Base-by-base conservation (phyloP, 2,888 invertebrate genomes). In the Aleiodes alternator region DNA sequence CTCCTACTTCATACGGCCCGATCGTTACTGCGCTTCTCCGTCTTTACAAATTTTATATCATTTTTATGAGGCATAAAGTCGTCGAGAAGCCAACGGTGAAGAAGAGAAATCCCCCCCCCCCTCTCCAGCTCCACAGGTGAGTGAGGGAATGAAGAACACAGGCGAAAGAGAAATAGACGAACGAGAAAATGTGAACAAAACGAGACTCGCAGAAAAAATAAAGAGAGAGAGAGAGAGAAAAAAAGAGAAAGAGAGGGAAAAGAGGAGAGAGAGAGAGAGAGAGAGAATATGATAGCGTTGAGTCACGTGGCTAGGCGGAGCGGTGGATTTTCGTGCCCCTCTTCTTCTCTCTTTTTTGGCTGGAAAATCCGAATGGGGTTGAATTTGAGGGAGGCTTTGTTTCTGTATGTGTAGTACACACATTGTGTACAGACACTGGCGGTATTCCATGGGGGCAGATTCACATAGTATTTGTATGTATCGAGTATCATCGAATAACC, bases 1-100 rank as follows among this genome's bases (percentile, higher is more conserved):
- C 82, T 82, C 82, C 82, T 70, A 77, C 84, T 84, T 85, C 83
- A 84, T 83, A 85, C 83, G 81, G 79, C 73, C 82, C 82, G 83
- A 84, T 87, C 87, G 87, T 88, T 87, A 87, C 84, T 82, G 80
- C 79, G 85, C 83, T 23, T 23, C 23, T 82, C 82, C 87, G 85
- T 87, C 88, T 87, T 88, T 88, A 88, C 88, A 89, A 89, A 89
- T 89, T 89, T 88, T 89, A 88, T 88, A 88, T 87, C 87, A 87
- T 87, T 89, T 89, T 89, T 89, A 89, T 86, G 88, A 87, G 86
- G 84, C 88, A 88, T 88, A 89, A 88, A 88, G 86, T 88, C 87
- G 86, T 85, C 87, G 84, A 86, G 87, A 85, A 88, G 86, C 84
- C 87, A 84, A 82, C 82, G 80, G 78, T 74, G 73, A 66, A 77